Percentiles rank a stretch among this genome's conserved stretches.
These are phyloP conservation scores for Rosalia funebris DNA, from an alignment of 2,888 invertebrate genomes.

Conservation along the genomic window DNA sequence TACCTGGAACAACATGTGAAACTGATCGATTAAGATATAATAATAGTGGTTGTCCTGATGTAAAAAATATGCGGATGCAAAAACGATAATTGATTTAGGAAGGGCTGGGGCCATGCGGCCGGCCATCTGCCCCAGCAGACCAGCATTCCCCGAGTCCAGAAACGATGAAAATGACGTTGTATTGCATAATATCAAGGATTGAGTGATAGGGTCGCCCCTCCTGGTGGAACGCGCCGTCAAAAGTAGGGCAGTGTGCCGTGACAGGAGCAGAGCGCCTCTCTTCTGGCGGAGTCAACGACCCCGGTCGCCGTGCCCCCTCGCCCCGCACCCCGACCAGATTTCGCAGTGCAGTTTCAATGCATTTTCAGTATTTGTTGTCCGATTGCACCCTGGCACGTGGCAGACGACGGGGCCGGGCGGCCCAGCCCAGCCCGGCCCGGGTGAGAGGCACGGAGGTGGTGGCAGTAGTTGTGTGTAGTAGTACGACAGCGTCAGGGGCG, in stretches of 20 bases:
- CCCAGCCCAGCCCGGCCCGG: conserved; percentile 14
- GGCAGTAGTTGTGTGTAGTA: conserved; percentile 32
- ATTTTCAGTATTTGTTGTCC: conserved; percentile 22
- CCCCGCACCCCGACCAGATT: conserved; percentile 45
- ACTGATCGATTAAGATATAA: background rate
- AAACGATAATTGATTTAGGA: conserved; percentile 13
- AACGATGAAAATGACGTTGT: conserved; percentile 21
- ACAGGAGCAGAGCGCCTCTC: conserved; percentile 43
- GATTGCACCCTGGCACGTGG: conserved; percentile 12
- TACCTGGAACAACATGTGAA: conserved; percentile 15
- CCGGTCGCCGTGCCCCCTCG: conserved; percentile 46
- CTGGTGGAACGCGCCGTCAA: conserved; percentile 47
- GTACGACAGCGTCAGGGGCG: conserved; percentile 35
- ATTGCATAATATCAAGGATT: conserved; percentile 39
- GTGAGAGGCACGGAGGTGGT: conserved; percentile 27
- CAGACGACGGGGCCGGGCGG: conserved; percentile 2
- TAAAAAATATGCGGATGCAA: conserved; percentile 12
- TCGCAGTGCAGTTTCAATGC: conserved; percentile 44
- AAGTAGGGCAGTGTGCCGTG: conserved; percentile 61
- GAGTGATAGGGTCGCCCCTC: conserved; percentile 48
- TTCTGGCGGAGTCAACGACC: conserved; percentile 43
- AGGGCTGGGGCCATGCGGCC: conserved; percentile 23
- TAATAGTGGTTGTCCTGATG: conserved; percentile 5
- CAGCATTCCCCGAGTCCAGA: conserved; percentile 11
- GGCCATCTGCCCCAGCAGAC: conserved; percentile 1